phyloP scores from a whole-genome alignment of 2,113 vertebrate species.

The Echinops telfairi region DNA sequence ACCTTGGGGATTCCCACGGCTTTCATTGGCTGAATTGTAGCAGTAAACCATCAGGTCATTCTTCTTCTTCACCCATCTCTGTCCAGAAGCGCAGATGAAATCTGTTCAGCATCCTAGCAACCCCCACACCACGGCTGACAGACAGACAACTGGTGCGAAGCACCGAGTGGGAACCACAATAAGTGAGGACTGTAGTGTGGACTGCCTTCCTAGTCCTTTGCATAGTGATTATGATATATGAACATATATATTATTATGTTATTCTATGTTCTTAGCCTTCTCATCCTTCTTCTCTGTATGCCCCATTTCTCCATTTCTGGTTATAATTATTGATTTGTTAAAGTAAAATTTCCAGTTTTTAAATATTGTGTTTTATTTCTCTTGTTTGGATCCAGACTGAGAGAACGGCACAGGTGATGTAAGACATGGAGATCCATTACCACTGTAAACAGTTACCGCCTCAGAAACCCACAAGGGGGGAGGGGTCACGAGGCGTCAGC shows the following conservation, averaged over 20 bases:
- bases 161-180: neutral
- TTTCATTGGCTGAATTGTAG: neutral
- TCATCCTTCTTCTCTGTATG: neutral
- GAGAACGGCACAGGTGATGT: neutral
- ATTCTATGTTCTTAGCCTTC: neutral
- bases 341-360: neutral
- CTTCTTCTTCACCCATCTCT: neutral
- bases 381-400: neutral
- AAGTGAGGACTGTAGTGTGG: neutral
- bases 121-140: neutral
- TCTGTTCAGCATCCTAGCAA: neutral
- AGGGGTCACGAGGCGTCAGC: neutral
- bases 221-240: neutral
- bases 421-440: neutral
- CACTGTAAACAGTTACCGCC: too few species aligned
- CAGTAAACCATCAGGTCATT: neutral
- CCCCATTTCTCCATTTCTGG: too few species aligned
- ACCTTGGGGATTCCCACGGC: neutral
- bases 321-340: neutral
- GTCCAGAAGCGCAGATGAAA: neutral
- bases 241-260: neutral
- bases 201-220: fast-evolving
- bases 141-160: neutral
- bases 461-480: neutral
- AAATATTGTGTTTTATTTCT: neutral